Conservation (phyloP, 2,113 vertebrate species). For the Etheostoma spectabile region DNA sequence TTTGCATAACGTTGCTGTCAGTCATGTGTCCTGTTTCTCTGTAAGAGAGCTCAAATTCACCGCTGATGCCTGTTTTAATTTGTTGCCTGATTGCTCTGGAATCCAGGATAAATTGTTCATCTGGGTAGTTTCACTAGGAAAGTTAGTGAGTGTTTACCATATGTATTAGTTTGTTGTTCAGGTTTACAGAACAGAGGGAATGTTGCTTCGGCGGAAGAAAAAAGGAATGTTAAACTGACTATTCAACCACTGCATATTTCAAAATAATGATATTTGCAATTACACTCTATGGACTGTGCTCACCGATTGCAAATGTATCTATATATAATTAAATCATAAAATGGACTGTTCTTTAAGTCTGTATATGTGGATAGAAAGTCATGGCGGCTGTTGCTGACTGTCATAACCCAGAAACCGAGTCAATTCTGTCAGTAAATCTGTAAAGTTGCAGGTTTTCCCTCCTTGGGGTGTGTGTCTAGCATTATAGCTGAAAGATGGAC, state of each 20-base stretch:
- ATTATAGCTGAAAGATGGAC: conserved; percentile 71
- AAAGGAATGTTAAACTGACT: conserved; percentile 12
- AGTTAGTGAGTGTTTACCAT: conserved; percentile 35
- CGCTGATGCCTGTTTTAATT: conserved; percentile 73
- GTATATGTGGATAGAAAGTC: conserved; percentile 16
- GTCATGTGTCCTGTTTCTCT: conserved; percentile 74
- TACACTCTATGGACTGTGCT: neutral
- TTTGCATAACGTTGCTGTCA: conserved; percentile 73
- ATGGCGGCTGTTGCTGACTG: neutral
- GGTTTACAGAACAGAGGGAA: conserved; percentile 28
- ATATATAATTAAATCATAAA: conserved; percentile 2
- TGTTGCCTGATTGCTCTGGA: conserved; percentile 78
- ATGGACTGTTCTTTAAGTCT: too few species aligned
- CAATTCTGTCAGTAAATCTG: conserved; percentile 53
- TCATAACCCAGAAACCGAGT: conserved; percentile 42
- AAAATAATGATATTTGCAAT: conserved; percentile 20
- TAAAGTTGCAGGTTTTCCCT: conserved; percentile 59
- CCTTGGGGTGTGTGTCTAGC: conserved; percentile 58
- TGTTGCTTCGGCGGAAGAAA: conserved; percentile 23
- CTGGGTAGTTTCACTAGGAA: conserved; percentile 36
- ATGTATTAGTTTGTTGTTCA: conserved; percentile 50
- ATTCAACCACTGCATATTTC: conserved; percentile 6
- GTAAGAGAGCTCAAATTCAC: conserved; percentile 69
- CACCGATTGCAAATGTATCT: neutral
- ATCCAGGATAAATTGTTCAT: conserved; percentile 65